A percentile compares a stretch with the other conserved stretches of the same genome.
phyloP scores from a whole-genome alignment of 2,888 invertebrate genomes.

The Drosophila ustulata region DNA sequence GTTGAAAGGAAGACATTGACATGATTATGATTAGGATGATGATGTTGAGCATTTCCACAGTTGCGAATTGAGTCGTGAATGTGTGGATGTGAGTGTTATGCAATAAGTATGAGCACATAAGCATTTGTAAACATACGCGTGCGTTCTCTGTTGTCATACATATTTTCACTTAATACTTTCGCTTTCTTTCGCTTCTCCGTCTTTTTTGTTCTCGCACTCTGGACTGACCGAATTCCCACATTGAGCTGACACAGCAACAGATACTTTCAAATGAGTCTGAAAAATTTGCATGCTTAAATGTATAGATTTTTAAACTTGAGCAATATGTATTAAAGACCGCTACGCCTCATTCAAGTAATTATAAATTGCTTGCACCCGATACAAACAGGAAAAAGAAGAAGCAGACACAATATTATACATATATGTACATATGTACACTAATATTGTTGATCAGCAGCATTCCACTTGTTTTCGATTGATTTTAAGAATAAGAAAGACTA shows the following conservation, averaged over 20 bases:
- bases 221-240: conserved; percentile 27
- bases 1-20: conserved; percentile 37
- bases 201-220: conserved; percentile 5
- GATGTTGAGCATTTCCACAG: conserved; percentile 27
- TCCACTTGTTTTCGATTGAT: background rate
- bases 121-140: conserved; percentile 5
- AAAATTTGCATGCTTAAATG: conserved; percentile 21
- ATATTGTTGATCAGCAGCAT: background rate
- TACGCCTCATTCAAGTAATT: too few relatives aligned
- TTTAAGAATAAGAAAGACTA: background rate
- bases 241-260: conserved; percentile 8
- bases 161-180: conserved; percentile 17
- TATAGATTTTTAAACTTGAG: too few relatives aligned
- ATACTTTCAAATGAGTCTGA: background rate
- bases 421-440: too few relatives aligned
- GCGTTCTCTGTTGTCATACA: background rate
- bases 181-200: conserved; percentile 8
- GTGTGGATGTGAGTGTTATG: conserved; percentile 39
- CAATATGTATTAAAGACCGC: too few relatives aligned
- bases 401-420: too few relatives aligned
- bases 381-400: too few relatives aligned
- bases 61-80: conserved; percentile 14
- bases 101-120: conserved; percentile 26
- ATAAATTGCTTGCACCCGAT: too few relatives aligned
- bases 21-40: conserved; percentile 35